A percentile compares a stretch with the other conserved stretches of the same genome.
These are phyloP conservation scores for Bacillus rossius DNA, from an alignment of 1,140 invertebrate genomes.

Conservation along the genomic window DNA sequence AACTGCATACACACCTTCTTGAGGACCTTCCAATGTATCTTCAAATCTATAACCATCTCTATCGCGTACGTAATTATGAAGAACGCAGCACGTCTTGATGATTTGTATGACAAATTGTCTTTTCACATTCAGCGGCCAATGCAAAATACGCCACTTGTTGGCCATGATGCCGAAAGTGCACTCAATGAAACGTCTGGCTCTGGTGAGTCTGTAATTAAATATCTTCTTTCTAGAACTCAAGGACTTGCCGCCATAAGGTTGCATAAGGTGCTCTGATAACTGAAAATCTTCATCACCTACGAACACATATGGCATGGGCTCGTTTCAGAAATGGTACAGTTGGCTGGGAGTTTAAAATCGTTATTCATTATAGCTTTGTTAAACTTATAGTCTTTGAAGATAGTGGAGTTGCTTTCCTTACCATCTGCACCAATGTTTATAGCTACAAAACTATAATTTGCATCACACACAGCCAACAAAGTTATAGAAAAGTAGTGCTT, in stretches of 20 bases:
- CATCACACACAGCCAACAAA: constrained; percentile 36
- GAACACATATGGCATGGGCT: constrained; percentile 31
- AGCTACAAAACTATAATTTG: constrained; percentile 37
- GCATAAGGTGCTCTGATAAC: constrained; percentile 33
- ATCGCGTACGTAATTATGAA: constrained; percentile 31
- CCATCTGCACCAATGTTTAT: constrained; percentile 39
- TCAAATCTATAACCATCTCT: constrained; percentile 11
- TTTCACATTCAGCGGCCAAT: too few species aligned
- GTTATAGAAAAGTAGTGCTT: constrained; percentile 37
- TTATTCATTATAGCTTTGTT: constrained; percentile 4
- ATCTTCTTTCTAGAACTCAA: constrained; percentile 27
- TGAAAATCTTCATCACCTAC: constrained; percentile 44
- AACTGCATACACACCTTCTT: not conserved
- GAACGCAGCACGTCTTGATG: constrained; percentile 23
- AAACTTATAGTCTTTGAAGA: constrained; percentile 21
- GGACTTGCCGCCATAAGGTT: constrained; percentile 28
- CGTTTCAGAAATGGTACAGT: not conserved
- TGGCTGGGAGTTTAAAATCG: constrained; percentile 7
- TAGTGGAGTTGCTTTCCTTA: constrained; percentile 25
- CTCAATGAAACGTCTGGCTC: constrained; percentile 40
- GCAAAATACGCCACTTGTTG: constrained; percentile 36
- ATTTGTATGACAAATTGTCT: constrained; percentile 31
- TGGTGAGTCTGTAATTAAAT: constrained; percentile 43
- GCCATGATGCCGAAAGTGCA: constrained; percentile 44
- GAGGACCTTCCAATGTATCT: not conserved